Evolutionary conservation across 2,888 invertebrate genomes (phyloP).

Genomic region (Leptopilina myrica): DNA sequence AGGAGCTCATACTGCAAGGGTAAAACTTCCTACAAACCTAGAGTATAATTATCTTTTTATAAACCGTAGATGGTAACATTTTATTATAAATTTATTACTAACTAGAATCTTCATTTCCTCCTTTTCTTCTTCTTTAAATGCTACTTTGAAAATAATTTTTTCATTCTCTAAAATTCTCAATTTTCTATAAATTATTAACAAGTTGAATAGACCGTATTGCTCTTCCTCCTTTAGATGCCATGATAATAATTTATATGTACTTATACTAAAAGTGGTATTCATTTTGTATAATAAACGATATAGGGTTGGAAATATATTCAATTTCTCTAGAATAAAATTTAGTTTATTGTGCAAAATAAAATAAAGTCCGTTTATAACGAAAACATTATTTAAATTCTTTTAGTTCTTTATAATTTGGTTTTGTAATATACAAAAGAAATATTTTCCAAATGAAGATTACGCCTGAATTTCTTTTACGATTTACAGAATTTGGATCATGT

Average conservation of each 20-base stretch:
- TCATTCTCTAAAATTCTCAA: not conserved
- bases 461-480: not conserved
- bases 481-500: not conserved
- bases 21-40: not conserved
- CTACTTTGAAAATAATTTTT: not conserved
- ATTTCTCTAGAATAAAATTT: not conserved
- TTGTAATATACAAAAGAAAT: not conserved
- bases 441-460: not conserved
- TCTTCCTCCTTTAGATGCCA: not conserved
- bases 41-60: slow-evolving; percentile 10
- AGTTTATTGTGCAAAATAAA: not conserved
- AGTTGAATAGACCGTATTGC: not conserved
- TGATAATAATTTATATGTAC: not conserved
- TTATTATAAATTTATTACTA: not conserved
- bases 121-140: not conserved
- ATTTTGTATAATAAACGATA: no score
- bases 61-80: not conserved
- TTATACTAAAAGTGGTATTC: not conserved
- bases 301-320: not conserved
- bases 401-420: not conserved
- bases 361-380: not conserved
- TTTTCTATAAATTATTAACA: not conserved
- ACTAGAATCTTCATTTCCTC: not conserved
- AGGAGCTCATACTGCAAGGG: not conserved
- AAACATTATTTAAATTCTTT: not conserved